These are phyloP conservation scores for Pararge aegeria DNA, from an alignment of 1,140 invertebrate genomes.

Conservation along the genomic window DNA sequence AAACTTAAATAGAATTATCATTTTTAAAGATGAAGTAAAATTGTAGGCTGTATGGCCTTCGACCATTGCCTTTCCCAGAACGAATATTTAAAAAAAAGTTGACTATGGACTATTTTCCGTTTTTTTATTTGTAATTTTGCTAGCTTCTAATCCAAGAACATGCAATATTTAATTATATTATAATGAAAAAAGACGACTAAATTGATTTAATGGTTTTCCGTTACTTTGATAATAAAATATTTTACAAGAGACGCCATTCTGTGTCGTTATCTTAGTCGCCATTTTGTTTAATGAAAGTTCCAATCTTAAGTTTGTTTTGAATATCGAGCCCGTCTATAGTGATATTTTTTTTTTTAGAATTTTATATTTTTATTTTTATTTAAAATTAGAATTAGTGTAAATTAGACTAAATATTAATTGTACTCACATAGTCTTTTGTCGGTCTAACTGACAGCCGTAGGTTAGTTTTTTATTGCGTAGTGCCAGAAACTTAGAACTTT, in stretches of 20 bases:
- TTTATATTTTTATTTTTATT: background rate
- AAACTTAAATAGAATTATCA: too few relatives aligned
- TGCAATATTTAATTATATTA: background rate
- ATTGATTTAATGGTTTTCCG: too few relatives aligned
- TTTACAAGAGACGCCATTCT: too few relatives aligned
- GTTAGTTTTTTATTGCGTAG: conserved; percentile 36
- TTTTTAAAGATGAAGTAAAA: too few relatives aligned
- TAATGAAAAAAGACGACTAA: too few relatives aligned
- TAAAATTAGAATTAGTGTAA: conserved; percentile 1
- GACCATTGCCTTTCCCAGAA: too few relatives aligned
- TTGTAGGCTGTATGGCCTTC: too few relatives aligned
- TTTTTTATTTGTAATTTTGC: background rate
- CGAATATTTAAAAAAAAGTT: too few relatives aligned
- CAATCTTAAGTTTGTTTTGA: background rate
- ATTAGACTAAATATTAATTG: conserved; percentile 11
- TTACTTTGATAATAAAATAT: too few relatives aligned
- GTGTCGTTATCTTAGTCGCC: background rate
- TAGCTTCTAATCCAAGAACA: background rate
- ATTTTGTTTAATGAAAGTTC: background rate
- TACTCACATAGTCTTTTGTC: conserved; percentile 24
- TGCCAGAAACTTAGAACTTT: conserved; percentile 35
- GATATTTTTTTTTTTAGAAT: background rate
- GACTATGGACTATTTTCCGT: too few relatives aligned
- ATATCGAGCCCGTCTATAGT: background rate
- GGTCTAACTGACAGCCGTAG: conserved; percentile 38